phyloP scores from a whole-genome alignment of 2,888 invertebrate species.

The Cyclophora albipunctata region DNA sequence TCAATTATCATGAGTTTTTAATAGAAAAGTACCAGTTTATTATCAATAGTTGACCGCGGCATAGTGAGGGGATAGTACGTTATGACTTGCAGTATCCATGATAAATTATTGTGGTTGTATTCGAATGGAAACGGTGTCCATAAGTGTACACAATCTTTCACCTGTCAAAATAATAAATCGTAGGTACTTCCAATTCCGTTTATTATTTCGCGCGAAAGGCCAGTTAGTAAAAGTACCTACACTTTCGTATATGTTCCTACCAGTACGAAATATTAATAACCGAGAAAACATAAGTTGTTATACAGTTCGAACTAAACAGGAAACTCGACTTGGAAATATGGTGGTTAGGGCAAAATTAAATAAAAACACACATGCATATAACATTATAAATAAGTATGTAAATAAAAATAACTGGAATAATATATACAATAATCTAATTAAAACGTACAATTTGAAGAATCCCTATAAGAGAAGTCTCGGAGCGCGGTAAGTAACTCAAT shows the following conservation, averaged over 20 bases:
- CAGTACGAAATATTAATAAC: conserved; percentile 4
- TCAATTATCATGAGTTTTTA: too few relatives aligned
- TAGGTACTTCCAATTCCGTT: conserved; percentile 3
- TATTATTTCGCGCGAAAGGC: conserved; percentile 12
- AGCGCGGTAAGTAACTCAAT: too few relatives aligned
- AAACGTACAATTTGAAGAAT: conserved; percentile 37
- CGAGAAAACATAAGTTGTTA: conserved; percentile 9
- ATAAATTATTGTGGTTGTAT: conserved; percentile 18
- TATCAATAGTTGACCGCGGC: too few relatives aligned
- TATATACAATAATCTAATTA: conserved; percentile 31
- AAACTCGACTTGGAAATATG: conserved; percentile 32
- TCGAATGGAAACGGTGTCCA: conserved; percentile 14
- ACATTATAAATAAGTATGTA: conserved; percentile 26
- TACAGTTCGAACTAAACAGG: conserved; percentile 5
- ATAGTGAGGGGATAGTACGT: not conserved
- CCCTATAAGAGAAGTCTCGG: conserved; percentile 14
- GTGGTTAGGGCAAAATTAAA: conserved; percentile 55
- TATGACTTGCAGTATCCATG: conserved; percentile 23
- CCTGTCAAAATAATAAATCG: conserved; percentile 20
- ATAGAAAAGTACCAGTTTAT: too few relatives aligned
- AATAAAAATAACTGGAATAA: conserved; percentile 12
- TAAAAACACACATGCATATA: conserved; percentile 53
- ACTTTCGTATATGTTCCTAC: too few relatives aligned
- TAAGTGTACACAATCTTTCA: conserved; percentile 11
- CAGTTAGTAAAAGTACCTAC: conserved; percentile 5